These are phyloP conservation scores for Amaurobius ferox DNA, from an alignment of 2,888 invertebrate species.

Conservation along the genomic window DNA sequence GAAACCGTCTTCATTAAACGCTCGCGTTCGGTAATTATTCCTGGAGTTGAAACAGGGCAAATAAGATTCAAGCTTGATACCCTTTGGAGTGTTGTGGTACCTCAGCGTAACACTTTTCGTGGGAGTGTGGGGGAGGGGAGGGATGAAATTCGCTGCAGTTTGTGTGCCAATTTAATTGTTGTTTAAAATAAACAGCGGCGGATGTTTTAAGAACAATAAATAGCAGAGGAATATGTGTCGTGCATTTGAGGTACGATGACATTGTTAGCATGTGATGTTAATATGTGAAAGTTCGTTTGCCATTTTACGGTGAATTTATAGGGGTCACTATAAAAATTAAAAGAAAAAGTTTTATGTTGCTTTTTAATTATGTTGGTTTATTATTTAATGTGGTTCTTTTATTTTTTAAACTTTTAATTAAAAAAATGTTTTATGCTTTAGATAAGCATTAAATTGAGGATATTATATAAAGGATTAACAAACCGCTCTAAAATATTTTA, in stretches of 20 bases:
- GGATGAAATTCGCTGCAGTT: not conserved
- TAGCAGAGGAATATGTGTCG: not conserved
- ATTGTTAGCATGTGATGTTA: not conserved
- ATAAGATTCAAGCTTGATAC: conserved; percentile 57
- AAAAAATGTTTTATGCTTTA: no score
- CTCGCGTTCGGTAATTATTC: conserved; percentile 62
- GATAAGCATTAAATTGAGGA: no score
- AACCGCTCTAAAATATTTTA: no score
- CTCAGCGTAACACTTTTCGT: not conserved
- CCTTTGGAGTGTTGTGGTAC: conserved; percentile 9
- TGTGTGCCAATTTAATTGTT: conserved; percentile 5
- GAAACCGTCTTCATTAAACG: conserved; percentile 72
- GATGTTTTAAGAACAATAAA: conserved; percentile 1
- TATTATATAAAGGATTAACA: no score
- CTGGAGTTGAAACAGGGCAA: conserved; percentile 57
- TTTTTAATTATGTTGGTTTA: no score
- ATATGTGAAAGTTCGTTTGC: no score
- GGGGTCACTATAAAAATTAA: no score
- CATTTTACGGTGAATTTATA: no score
- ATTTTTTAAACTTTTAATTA: no score
- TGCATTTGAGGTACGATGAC: not conserved
- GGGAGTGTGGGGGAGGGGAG: not conserved
- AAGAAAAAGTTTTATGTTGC: no score
- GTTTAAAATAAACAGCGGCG: conserved; percentile 7
- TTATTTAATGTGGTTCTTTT: no score